These are phyloP conservation scores for Onychomys arenicola DNA, from an alignment of 2,797 vertebrate species.

Conservation along the genomic window DNA sequence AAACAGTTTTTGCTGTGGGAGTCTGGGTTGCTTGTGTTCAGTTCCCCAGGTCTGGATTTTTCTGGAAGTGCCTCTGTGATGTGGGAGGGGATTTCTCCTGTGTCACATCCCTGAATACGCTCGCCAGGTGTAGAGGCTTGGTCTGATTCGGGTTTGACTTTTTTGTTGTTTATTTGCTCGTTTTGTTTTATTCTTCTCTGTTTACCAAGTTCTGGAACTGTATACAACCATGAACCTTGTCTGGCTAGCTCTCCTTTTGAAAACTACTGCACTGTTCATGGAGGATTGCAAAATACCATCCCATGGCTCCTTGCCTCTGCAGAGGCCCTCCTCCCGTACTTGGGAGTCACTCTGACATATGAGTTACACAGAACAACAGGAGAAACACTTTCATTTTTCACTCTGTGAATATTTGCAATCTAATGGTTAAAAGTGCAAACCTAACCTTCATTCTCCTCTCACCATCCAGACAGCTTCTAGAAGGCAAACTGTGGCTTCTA, in stretches of 20 bases:
- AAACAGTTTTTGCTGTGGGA: not conserved
- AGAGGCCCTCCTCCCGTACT: not conserved
- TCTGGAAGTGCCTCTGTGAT: not conserved
- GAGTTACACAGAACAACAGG: not conserved
- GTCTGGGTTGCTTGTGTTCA: not conserved
- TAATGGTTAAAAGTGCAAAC: slow-evolving; percentile 15
- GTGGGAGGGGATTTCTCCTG: not conserved
- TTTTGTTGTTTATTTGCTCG: not conserved
- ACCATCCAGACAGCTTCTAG: not conserved
- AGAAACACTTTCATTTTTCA: not conserved
- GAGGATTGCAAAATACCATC: not conserved
- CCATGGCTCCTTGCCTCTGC: not conserved
- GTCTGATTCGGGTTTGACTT: not conserved
- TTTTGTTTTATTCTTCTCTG: not conserved
- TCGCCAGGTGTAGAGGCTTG: not conserved
- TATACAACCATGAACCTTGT: not conserved
- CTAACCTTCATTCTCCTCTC: not conserved
- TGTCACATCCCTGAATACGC: not conserved
- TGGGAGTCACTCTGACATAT: not conserved
- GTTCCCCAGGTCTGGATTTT: not conserved
- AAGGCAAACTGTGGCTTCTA: not conserved
- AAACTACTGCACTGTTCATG: not conserved
- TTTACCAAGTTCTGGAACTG: not conserved
- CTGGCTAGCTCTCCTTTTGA: not conserved
- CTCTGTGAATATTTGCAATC: slow-evolving; percentile 4